Conservation (phyloP, 2,113 vertebrate genomes). For the Empidonax traillii region DNA sequence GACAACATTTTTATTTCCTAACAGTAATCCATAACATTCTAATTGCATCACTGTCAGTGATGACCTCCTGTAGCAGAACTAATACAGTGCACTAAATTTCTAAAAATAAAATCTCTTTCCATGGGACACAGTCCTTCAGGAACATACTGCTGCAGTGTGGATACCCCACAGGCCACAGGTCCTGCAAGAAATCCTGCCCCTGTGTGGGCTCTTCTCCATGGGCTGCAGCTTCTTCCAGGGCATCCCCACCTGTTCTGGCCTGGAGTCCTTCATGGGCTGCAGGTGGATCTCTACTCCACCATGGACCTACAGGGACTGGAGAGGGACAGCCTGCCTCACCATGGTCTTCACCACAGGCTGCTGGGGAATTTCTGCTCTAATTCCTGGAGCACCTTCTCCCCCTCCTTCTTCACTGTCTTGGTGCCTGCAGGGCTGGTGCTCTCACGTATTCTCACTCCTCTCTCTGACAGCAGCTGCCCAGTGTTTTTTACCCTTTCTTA, state of each 20-base stretch:
- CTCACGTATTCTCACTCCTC: neutral
- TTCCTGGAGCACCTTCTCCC: neutral
- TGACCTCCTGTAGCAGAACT: neutral
- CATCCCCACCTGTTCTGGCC: neutral
- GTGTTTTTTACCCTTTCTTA: neutral
- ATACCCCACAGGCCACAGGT: neutral
- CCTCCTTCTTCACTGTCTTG: neutral
- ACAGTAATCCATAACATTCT: neutral
- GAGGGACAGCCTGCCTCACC: neutral
- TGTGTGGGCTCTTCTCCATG: accelerated
- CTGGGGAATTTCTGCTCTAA: accelerated
- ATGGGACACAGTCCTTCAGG: neutral
- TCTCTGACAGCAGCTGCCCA: neutral
- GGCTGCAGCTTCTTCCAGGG: neutral
- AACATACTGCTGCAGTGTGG: neutral
- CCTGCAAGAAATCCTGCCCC: neutral
- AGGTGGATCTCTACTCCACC: neutral
- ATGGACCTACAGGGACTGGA: accelerated
- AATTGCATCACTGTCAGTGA: neutral
- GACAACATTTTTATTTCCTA: neutral
- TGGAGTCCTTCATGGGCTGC: accelerated
- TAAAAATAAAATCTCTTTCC: neutral
- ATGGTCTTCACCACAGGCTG: accelerated
- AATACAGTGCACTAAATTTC: neutral
- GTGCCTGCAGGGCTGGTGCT: neutral